A percentile compares a stretch with the other conserved stretches of the same genome.
Evolutionary conservation across 1,140 invertebrate genomes (phyloP).

Genomic region (Drosophila leontia): DNA sequence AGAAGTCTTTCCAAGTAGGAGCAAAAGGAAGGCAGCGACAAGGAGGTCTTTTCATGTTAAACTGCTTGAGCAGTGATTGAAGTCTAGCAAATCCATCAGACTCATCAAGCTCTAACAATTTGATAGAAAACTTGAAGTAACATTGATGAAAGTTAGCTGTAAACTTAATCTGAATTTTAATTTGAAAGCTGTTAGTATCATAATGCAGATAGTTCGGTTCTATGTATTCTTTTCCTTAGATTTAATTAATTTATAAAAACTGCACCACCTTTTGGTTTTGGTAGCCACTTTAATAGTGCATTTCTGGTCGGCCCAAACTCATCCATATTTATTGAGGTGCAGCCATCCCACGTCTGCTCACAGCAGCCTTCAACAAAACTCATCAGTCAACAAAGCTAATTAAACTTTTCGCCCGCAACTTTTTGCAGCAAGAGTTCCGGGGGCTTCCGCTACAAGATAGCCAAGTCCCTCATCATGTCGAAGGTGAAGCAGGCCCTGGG

Average conservation of each 20-base stretch:
- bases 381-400: conserved; percentile 65
- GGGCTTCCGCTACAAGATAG: conserved; percentile 82
- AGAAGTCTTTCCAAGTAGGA: conserved; percentile 39
- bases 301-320: background rate
- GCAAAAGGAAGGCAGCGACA: background rate
- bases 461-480: conserved; percentile 85
- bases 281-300: conserved; percentile 10
- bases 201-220: background rate
- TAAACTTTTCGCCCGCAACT: conserved; percentile 50
- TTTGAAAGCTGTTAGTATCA: background rate
- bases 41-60: conserved; percentile 11
- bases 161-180: background rate
- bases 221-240: background rate
- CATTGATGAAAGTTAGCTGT: background rate
- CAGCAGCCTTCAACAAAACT: conserved; percentile 42
- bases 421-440: conserved; percentile 70
- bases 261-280: no score
- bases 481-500: conserved; percentile 92
- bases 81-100: conserved; percentile 34
- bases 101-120: conserved; percentile 3
- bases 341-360: conserved; percentile 1
- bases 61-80: conserved; percentile 55
- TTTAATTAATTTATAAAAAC: background rate
- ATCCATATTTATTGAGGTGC: conserved; percentile 23
- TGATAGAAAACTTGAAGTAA: background rate